Conservation (phyloP, 2,888 invertebrate species). For the Andrena camellia region DNA sequence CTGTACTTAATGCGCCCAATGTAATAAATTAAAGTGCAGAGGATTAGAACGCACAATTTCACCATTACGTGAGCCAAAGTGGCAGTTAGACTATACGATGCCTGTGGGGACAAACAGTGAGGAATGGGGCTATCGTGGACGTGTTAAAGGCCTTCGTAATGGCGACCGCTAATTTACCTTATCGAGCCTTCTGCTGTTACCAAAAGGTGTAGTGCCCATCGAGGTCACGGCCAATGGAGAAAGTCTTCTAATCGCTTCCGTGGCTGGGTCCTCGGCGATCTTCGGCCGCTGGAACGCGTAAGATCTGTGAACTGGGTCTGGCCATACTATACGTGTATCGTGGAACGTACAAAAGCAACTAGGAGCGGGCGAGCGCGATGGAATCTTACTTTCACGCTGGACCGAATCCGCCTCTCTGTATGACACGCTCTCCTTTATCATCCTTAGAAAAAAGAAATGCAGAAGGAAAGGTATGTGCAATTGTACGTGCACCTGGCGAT, state of each 20-base stretch:
- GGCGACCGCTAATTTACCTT: slow-evolving; percentile 23
- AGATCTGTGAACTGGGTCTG: slow-evolving; percentile 16
- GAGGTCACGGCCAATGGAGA: slow-evolving; percentile 56
- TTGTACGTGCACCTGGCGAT: too few relatives aligned
- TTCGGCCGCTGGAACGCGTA: slow-evolving; percentile 18
- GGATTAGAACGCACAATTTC: too few relatives aligned
- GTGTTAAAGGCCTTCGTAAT: background rate
- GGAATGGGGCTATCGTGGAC: background rate
- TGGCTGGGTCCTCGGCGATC: slow-evolving; percentile 12
- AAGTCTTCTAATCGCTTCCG: slow-evolving; percentile 61
- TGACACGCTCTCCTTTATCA: background rate
- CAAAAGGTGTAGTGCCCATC: slow-evolving; percentile 41
- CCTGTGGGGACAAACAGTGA: too few relatives aligned
- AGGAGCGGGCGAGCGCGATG: slow-evolving; percentile 26
- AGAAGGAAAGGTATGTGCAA: background rate
- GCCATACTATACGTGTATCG: background rate
- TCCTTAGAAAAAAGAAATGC: background rate
- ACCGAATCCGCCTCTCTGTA: slow-evolving; percentile 13
- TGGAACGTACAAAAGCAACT: slow-evolving; percentile 6
- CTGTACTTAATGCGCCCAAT: too few relatives aligned
- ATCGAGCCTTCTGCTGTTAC: slow-evolving; percentile 34
- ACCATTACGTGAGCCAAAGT: too few relatives aligned
- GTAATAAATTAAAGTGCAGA: too few relatives aligned
- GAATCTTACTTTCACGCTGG: slow-evolving; percentile 61
- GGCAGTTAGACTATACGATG: too few relatives aligned